A percentile compares a stretch with the other conserved stretches of the same genome.
Conservation (phyloP, 2,797 vertebrate genomes). For the Chloroceryle inda region DNA sequence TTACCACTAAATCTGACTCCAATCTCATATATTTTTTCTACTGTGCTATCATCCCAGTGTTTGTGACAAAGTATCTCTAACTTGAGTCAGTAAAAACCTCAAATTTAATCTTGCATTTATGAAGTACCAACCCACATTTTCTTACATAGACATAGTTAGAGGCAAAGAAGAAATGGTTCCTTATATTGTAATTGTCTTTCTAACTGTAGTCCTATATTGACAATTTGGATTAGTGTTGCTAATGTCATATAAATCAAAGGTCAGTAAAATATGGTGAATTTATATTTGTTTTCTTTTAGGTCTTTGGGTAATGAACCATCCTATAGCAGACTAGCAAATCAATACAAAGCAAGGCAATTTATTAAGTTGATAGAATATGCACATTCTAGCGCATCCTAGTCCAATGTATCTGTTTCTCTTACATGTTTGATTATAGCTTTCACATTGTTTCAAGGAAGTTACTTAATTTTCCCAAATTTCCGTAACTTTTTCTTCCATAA, state of each 20-base stretch:
- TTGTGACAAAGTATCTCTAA: background rate
- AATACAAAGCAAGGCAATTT: background rate
- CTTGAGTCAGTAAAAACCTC: background rate
- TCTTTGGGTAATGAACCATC: background rate
- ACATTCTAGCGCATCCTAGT: background rate
- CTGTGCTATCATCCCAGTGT: rapidly evolving
- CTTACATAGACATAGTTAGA: background rate
- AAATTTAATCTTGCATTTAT: background rate
- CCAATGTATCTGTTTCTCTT: background rate
- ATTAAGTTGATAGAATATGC: background rate
- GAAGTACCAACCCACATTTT: background rate
- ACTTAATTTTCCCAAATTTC: background rate
- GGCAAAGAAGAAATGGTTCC: background rate
- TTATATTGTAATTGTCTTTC: background rate
- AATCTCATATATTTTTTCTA: background rate
- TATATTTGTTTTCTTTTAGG: background rate
- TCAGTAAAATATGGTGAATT: background rate
- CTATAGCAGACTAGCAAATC: background rate
- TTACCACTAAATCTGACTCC: background rate
- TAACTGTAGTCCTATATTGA: background rate
- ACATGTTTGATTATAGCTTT: background rate
- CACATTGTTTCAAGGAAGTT: background rate
- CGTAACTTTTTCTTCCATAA: background rate
- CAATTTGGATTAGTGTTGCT: background rate
- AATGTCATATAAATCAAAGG: background rate